Evolutionary conservation across 2,888 invertebrate species (phyloP), one percentile per base, ranked within the genome.

Genomic region (Coleophora flavipennella): DNA sequence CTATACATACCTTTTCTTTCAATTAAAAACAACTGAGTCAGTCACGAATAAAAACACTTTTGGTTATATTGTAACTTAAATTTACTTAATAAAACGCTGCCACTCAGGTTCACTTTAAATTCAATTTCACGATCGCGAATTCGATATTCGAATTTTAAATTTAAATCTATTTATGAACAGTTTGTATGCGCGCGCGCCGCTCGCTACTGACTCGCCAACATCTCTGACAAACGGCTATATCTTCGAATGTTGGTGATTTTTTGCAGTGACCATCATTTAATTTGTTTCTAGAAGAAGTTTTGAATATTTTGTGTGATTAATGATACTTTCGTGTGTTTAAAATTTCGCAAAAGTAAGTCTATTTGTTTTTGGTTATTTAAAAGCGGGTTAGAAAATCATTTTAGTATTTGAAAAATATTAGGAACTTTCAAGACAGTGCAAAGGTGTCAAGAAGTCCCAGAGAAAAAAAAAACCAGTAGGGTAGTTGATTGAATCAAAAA

Each of bases 171-270:
- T 43, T 38, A 42, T 45, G 49, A 51, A 45, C 47, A 34, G 34
- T 7, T 41, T 38, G 31, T 40, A 20, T 35, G 35, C 49, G 64
- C 58, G 55, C 59, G 50, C 57, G 53, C 63, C 6, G 58, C 56
- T 42, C 48, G 25, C 49, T 38, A 67, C 69, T 69, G 68, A 50
- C 54, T 49, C 39, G 42, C 35, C 13, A 38, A 47, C 43, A 45
- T 48, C 49, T 46, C 44, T 43, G 42, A 43, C 40, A 49, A 42
- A 41, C 40, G 58, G 49, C 49, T 62, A 59, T 59, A 59, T 59
- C 57, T 57, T 49, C 43, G 48, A 47, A 42, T 42, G 45, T 46
- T 44, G 42, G 45, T 49, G 44, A 43, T 36, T 38, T 40, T 12
- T 46, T 37, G 54, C 42, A 46, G 38, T 50, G 46, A 50, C 59